These are phyloP conservation scores for Mimas tiliae DNA, from an alignment of 2,888 invertebrate species.

Conservation along the genomic window DNA sequence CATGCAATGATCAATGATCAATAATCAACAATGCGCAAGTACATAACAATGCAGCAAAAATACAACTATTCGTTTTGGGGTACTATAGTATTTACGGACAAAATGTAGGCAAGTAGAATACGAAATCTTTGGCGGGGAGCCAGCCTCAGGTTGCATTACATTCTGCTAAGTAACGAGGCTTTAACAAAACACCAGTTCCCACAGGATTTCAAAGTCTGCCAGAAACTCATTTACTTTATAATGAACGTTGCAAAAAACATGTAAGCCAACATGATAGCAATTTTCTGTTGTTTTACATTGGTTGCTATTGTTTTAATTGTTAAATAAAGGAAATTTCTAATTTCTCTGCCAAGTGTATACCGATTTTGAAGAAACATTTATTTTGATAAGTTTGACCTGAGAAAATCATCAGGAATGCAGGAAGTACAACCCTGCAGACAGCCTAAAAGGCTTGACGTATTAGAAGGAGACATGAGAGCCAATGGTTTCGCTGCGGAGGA, in stretches of 20 bases:
- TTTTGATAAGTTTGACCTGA: no score
- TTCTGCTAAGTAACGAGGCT: conserved; percentile 24
- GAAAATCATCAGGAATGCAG: no score
- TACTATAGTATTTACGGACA: conserved; percentile 14
- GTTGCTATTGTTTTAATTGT: not conserved
- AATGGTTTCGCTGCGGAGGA: no score
- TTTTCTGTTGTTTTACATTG: not conserved
- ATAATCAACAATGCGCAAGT: no score
- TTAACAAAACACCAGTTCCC: conserved; percentile 24
- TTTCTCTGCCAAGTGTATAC: no score
- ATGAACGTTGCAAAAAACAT: conserved; percentile 4
- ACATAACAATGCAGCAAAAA: conserved; percentile 2
- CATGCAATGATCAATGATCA: no score
- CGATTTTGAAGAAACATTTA: no score
- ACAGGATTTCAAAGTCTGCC: conserved; percentile 17
- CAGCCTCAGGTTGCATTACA: conserved; percentile 21
- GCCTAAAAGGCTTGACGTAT: no score
- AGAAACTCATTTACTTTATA: conserved; percentile 20
- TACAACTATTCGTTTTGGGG: not conserved
- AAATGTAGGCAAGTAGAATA: conserved; percentile 21
- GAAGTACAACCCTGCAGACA: no score
- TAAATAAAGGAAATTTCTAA: not conserved
- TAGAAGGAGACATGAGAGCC: no score
- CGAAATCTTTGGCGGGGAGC: conserved; percentile 21
- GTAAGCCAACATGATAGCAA: not conserved